Evolutionary conservation across 2,797 vertebrate genomes (phyloP).

Genomic region (Graptemys geographica): DNA sequence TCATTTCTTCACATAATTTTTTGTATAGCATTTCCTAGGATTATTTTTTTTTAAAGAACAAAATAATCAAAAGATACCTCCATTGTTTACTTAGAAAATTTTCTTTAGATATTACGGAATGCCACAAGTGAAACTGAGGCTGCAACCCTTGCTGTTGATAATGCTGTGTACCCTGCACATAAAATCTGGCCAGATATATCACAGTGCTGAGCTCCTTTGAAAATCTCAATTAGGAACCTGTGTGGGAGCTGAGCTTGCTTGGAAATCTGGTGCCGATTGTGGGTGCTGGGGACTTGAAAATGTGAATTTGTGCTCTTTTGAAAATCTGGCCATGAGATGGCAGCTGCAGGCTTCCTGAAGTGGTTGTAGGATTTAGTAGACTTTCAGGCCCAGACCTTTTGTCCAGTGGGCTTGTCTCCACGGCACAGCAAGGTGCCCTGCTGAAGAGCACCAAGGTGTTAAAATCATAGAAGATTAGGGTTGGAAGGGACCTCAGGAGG

Average conservation of each 20-base stretch:
- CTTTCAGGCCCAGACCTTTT: background rate
- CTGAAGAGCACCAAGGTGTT: background rate
- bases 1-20: background rate
- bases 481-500: too few species aligned
- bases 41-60: background rate
- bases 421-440: background rate
- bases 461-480: too few species aligned
- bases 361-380: background rate
- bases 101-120: background rate
- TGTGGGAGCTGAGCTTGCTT: background rate
- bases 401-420: background rate
- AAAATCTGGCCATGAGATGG: background rate
- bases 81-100: background rate
- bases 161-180: background rate
- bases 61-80: background rate
- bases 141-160: background rate
- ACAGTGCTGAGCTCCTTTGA: background rate
- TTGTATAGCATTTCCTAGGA: background rate
- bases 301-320: background rate
- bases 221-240: background rate
- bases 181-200: background rate
- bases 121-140: background rate
- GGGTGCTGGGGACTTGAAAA: background rate
- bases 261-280: background rate
- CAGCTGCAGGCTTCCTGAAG: background rate